Evolutionary conservation across 2,888 invertebrate species (phyloP), one percentile per base, ranked within the genome.

Genomic region (Trachelus stipa): DNA sequence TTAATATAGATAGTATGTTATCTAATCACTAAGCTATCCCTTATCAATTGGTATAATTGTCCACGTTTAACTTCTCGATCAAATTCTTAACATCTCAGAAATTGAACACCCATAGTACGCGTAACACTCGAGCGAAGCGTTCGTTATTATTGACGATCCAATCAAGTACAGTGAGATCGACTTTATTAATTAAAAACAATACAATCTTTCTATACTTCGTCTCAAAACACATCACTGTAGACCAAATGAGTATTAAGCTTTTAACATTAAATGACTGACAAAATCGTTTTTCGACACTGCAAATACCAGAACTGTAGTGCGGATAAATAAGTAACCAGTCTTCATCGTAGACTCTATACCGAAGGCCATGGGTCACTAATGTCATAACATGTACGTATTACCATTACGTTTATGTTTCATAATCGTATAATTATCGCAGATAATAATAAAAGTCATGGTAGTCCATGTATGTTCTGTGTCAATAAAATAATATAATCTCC

Each of bases 341-440:
- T 56, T 23, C 23, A 56, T 56, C 56, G 56, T 56, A 56, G 56
- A 23, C 56, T 56, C 56, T 23, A 15, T 56, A 23, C 23, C 56
- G 9, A 56, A 56, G 56, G 56, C 23, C 23, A 23, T 23, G 23
- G 56, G 56, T 56, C 56, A 56, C 23, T 23, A 56, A 56, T 56
- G 56, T 56, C 56, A 23, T 9, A 56, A 56, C 56, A 23, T 6
- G 56, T 56, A 56, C 56, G 56, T 56, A 56, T 56, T 23, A 23
- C 23, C 23, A 56, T 56, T 23, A 56, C 56, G 2, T 23, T 56
- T 56, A 23, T 80, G 77, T 76, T 76, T 81, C 71, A 71, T 75
- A 81, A 79, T 74, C 73, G 76, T 79, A 23, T n/a, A 75, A 74
- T 81, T 79, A 81, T 80, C 73, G 73, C 78, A 79, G 75, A 78